Percentiles rank a stretch among this genome's conserved stretches.
Conservation (phyloP, 2,888 invertebrate species). For the Heliconius hortense region DNA sequence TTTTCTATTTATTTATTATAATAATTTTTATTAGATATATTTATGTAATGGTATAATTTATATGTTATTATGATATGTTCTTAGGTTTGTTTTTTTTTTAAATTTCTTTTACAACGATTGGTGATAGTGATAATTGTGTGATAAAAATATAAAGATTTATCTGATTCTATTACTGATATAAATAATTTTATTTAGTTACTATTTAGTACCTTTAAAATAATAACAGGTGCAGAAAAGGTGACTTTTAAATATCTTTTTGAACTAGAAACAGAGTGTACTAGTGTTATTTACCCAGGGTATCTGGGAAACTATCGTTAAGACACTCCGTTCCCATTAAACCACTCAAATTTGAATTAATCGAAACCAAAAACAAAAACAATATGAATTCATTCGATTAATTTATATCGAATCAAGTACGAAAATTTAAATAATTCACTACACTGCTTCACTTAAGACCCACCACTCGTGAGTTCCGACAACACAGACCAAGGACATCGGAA, state of each 20-base stretch:
- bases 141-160: no score
- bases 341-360: not conserved
- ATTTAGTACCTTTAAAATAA: no score
- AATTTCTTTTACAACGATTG: not conserved
- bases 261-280: no score
- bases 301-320: no score
- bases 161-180: no score
- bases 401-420: not conserved
- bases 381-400: not conserved
- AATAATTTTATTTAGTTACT: no score
- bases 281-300: no score
- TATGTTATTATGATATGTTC: not conserved
- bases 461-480: slow-evolving; percentile 32
- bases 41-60: not conserved
- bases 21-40: not conserved
- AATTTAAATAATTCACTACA: slow-evolving; percentile 24
- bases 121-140: no score
- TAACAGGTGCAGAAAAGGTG: no score
- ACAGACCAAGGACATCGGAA: slow-evolving; percentile 45
- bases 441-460: slow-evolving; percentile 12
- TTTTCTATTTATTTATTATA: slow-evolving; percentile 18
- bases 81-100: not conserved
- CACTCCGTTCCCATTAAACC: no score
- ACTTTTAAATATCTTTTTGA: no score
- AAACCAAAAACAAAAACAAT: not conserved